phyloP scores from a whole-genome alignment of 1,140 invertebrate genomes.

The Stegodyphus mimosarum region DNA sequence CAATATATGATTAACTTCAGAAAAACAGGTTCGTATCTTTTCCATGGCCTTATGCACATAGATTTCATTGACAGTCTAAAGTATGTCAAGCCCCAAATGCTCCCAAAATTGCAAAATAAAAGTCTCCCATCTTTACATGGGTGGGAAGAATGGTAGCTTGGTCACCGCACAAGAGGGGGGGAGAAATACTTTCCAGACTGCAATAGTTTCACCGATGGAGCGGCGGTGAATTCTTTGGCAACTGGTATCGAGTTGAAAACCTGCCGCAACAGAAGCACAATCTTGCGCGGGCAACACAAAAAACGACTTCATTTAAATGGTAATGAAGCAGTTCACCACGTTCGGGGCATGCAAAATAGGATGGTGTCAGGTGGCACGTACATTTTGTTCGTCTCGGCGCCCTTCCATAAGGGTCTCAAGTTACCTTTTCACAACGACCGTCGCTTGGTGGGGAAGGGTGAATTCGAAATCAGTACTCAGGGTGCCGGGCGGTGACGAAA shows the following conservation, averaged over 20 bases:
- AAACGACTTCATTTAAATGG: conserved; percentile 45
- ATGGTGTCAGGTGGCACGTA: conserved; percentile 28
- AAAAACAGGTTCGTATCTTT: too few relatives aligned
- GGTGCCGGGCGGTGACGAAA: background rate
- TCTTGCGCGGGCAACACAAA: background rate
- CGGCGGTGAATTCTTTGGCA: background rate
- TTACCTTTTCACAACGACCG: too few relatives aligned
- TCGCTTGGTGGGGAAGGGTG: conserved; percentile 2
- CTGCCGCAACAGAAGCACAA: background rate
- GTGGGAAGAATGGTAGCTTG: too few relatives aligned
- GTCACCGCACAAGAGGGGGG: too few relatives aligned
- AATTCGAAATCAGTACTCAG: conserved; percentile 20
- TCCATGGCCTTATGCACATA: too few relatives aligned
- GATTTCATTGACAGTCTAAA: too few relatives aligned
- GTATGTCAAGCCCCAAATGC: too few relatives aligned
- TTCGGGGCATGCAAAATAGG: conserved; percentile 26
- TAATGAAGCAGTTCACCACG: conserved; percentile 12
- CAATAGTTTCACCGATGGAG: too few relatives aligned
- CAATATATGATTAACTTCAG: too few relatives aligned
- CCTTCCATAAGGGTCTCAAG: background rate
- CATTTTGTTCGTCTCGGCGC: conserved; percentile 6
- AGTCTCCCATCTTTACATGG: too few relatives aligned
- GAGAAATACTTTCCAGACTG: too few relatives aligned
- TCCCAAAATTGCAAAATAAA: too few relatives aligned
- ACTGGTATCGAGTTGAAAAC: background rate